Percentiles rank a stretch among this genome's conserved stretches.
These are phyloP conservation scores for Brachycybe producta DNA, from an alignment of 2,888 invertebrate genomes.

Conservation along the genomic window DNA sequence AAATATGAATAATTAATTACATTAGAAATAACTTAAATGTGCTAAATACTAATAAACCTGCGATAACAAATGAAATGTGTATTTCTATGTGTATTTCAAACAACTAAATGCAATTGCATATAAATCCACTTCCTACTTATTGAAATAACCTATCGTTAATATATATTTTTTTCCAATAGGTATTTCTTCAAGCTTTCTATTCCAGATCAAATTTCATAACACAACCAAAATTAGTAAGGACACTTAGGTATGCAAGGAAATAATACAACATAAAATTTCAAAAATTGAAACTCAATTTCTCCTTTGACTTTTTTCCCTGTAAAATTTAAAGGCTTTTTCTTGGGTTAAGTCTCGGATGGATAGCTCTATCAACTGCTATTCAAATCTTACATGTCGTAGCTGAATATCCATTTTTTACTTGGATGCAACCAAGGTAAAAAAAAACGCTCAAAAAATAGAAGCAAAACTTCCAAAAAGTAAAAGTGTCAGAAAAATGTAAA, in stretches of 20 bases:
- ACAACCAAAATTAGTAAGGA: slow-evolving; percentile 53
- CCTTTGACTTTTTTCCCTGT: not conserved
- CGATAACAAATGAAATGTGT: too few relatives aligned
- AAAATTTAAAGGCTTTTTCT: slow-evolving; percentile 37
- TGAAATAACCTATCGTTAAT: not conserved
- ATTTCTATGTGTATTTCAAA: too few relatives aligned
- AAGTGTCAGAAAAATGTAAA: not conserved
- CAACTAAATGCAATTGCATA: too few relatives aligned
- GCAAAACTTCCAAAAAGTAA: not conserved
- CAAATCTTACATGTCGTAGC: slow-evolving; percentile 35
- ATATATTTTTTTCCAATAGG: slow-evolving; percentile 35
- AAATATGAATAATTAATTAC: too few relatives aligned
- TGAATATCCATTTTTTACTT: slow-evolving; percentile 20
- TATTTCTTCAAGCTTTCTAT: slow-evolving; percentile 58
- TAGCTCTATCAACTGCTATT: slow-evolving; percentile 52
- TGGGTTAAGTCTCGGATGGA: slow-evolving; percentile 52
- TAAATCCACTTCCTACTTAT: too few relatives aligned
- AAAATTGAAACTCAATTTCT: not conserved
- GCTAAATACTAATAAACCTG: too few relatives aligned
- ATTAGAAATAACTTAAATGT: too few relatives aligned
- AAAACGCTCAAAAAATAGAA: not conserved
- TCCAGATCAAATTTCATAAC: slow-evolving; percentile 50
- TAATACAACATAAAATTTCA: not conserved
- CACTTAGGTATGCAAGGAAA: slow-evolving; percentile 48
- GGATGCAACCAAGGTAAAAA: slow-evolving; percentile 19